These are phyloP conservation scores for Pinna nobilis DNA, from an alignment of 1,140 invertebrate species.

Conservation along the genomic window DNA sequence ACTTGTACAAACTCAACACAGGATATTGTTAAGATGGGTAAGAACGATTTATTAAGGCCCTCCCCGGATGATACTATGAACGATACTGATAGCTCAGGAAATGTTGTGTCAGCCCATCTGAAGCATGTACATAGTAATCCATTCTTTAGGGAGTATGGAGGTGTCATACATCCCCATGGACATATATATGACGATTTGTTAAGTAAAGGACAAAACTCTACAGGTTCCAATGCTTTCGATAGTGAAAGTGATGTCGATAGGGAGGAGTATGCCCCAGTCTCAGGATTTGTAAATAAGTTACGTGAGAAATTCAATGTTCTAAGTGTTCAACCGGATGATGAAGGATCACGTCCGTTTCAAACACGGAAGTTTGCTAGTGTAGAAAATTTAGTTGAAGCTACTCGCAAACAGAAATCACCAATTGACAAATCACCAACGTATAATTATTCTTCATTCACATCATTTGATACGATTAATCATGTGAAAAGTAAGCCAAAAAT, in stretches of 20 bases:
- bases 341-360: slow-evolving; percentile 17
- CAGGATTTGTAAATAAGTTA: slow-evolving; percentile 71
- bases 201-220: not conserved
- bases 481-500: not conserved
- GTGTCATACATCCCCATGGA: slow-evolving; percentile 39
- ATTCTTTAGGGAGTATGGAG: slow-evolving; percentile 26
- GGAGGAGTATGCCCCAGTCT: slow-evolving; percentile 65
- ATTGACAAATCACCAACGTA: slow-evolving; percentile 2
- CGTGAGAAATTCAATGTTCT: slow-evolving; percentile 64
- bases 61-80: slow-evolving; percentile 21
- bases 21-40: slow-evolving; percentile 19
- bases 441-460: not conserved
- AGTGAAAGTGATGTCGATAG: slow-evolving; percentile 45
- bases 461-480: not conserved
- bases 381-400: slow-evolving; percentile 58
- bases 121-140: slow-evolving; percentile 47
- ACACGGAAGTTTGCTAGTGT: slow-evolving; percentile 63
- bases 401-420: slow-evolving; percentile 6
- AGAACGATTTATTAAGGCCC: not conserved
- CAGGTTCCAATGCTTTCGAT: not conserved
- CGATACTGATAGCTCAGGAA: slow-evolving; percentile 10
- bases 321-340: slow-evolving; percentile 46
- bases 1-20: too few species aligned
- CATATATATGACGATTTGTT: slow-evolving; percentile 13
- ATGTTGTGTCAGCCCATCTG: slow-evolving; percentile 32